Evolutionary conservation across 2,888 invertebrate genomes (phyloP).

Genomic region (Allophyes oxyacanthae): DNA sequence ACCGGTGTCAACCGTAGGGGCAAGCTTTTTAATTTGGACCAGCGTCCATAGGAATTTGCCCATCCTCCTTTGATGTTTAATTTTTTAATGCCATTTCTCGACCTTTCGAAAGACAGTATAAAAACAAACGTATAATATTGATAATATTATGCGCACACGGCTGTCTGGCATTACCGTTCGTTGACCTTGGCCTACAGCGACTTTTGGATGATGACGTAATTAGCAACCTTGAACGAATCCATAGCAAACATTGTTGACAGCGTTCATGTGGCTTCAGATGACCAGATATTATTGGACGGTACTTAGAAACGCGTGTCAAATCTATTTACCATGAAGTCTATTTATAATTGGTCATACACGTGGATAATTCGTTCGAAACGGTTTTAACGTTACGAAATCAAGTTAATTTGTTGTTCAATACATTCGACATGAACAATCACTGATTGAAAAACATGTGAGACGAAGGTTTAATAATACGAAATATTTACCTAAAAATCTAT

Average conservation of each 20-base stretch:
- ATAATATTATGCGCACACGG: constrained; percentile 46
- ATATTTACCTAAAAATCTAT: too few relatives aligned
- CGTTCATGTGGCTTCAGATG: constrained; percentile 27
- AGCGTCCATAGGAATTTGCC: too few relatives aligned
- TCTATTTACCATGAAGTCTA: constrained; percentile 9
- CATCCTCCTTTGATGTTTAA: too few relatives aligned
- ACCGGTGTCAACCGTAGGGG: too few relatives aligned
- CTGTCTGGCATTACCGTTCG: constrained; percentile 57
- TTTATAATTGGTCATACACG: constrained; percentile 14
- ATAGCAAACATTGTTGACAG: constrained; percentile 48
- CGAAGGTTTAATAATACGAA: too few relatives aligned
- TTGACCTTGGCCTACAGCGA: constrained; percentile 73
- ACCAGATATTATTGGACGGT: constrained; percentile 16
- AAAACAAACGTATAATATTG: constrained; percentile 41
- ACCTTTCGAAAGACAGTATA: constrained; percentile 19
- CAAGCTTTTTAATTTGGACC: too few relatives aligned
- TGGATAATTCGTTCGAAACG: constrained; percentile 15
- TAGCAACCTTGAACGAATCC: constrained; percentile 61
- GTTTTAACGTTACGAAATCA: constrained; percentile 17
- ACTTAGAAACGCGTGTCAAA: constrained; percentile 14
- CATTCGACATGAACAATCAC: constrained; percentile 16
- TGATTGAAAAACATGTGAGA: neutral
- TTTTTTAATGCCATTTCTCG: too few relatives aligned
- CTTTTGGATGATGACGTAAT: constrained; percentile 67
- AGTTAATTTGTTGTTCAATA: constrained; percentile 22